Conservation (phyloP, 2,888 invertebrate species). For the Poecilobothrus nobilitatus region DNA sequence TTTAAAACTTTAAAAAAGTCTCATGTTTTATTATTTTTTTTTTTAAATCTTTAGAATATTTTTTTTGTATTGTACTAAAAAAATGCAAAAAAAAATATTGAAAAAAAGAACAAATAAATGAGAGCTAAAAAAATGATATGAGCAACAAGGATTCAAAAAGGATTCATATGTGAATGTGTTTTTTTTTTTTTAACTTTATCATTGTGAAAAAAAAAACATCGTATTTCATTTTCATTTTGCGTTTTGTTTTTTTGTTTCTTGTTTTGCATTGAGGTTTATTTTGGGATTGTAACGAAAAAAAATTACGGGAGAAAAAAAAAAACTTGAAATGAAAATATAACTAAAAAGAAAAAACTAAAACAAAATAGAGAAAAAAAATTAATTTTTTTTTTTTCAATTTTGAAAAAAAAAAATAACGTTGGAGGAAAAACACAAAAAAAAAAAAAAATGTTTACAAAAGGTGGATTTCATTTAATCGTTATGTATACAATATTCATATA, state of each 20-base stretch:
- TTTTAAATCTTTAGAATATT: background rate
- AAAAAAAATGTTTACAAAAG: conserved; percentile 3
- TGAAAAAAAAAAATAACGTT: too few relatives aligned
- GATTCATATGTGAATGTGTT: background rate
- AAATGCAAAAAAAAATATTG: too few relatives aligned
- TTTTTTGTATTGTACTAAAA: background rate
- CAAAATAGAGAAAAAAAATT: background rate
- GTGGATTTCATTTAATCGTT: conserved; percentile 1
- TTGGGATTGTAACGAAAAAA: background rate
- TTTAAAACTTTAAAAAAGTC: background rate
- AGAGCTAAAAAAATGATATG: background rate
- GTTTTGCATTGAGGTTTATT: background rate
- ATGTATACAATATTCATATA: background rate
- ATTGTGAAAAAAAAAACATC: too few relatives aligned
- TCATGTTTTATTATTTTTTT: background rate
- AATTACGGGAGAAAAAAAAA: background rate
- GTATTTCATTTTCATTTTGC: background rate
- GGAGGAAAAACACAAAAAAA: background rate
- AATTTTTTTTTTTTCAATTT: background rate
- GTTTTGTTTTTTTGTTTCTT: background rate
- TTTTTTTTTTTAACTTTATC: background rate
- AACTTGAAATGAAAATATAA: background rate
- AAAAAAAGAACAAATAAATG: background rate
- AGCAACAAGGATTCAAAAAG: conserved; percentile 1
- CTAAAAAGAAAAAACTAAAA: background rate